Evolutionary conservation across 2,113 vertebrate genomes (phyloP).

Genomic region (Phrynocephalus versicolor): DNA sequence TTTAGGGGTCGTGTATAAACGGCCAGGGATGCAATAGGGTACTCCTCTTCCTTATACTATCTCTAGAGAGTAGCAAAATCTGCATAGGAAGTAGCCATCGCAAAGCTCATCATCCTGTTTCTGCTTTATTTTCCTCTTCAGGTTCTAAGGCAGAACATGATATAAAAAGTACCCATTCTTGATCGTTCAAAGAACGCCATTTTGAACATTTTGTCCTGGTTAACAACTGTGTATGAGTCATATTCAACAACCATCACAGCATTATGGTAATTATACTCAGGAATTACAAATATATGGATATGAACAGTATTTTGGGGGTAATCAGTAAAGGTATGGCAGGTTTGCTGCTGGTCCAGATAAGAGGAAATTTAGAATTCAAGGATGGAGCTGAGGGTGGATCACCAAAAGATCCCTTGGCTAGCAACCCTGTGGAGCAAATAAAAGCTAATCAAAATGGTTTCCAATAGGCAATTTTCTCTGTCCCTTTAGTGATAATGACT

Average conservation of each 20-base stretch:
- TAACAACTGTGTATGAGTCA: slow-evolving; percentile 4
- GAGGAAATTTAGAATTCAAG: not conserved
- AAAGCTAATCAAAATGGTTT: slow-evolving; percentile 50
- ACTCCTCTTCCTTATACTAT: not conserved
- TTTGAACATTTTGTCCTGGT: slow-evolving; percentile 19
- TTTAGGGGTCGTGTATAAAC: no score
- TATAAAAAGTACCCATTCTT: not conserved
- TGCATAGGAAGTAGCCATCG: not conserved
- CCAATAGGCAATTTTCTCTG: slow-evolving; percentile 44
- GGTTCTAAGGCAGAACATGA: not conserved
- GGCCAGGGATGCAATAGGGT: not conserved
- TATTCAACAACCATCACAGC: slow-evolving; percentile 18
- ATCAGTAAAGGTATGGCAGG: not conserved
- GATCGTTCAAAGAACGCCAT: not conserved
- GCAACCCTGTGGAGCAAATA: slow-evolving; percentile 41
- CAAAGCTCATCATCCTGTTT: not conserved
- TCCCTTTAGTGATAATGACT: slow-evolving; percentile 42
- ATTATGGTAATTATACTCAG: slow-evolving; percentile 12
- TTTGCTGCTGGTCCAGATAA: not conserved
- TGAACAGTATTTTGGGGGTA: not conserved
- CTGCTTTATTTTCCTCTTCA: not conserved
- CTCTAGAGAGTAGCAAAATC: not conserved
- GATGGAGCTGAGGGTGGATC: not conserved
- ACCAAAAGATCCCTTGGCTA: not conserved
- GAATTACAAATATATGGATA: not conserved